Percentiles rank a stretch among this genome's conserved stretches.
Conservation (phyloP, 2,888 invertebrate genomes). For the Nomada goodeniana region DNA sequence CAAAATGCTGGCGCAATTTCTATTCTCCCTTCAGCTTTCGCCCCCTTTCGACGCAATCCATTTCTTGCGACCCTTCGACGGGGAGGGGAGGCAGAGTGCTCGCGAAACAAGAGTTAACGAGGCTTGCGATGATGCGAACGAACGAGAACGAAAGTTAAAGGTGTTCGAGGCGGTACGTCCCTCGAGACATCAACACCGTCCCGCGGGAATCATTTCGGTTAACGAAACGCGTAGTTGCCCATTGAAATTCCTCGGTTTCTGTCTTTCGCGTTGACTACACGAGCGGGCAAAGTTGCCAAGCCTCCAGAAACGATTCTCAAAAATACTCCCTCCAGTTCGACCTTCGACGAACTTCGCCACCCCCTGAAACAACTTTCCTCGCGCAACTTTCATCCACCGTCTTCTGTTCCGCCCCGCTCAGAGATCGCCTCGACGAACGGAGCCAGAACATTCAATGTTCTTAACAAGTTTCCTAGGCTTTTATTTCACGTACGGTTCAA, state of each 20-base stretch:
- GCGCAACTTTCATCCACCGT: slow-evolving; percentile 15
- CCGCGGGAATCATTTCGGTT: slow-evolving; percentile 43
- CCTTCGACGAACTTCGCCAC: slow-evolving; percentile 40
- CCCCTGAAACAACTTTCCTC: slow-evolving; percentile 15
- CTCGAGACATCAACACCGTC: slow-evolving; percentile 14
- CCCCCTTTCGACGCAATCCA: slow-evolving; percentile 4
- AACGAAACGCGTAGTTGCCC: slow-evolving; percentile 56
- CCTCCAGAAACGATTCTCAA: slow-evolving; percentile 18
- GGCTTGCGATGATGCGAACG: slow-evolving; percentile 51
- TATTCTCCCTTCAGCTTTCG: too few relatives aligned
- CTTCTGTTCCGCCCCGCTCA: neutral
- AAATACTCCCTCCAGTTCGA: slow-evolving; percentile 26
- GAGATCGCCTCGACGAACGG: slow-evolving; percentile 16
- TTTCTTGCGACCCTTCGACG: neutral
- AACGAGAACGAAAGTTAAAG: slow-evolving; percentile 54
- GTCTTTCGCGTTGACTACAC: slow-evolving; percentile 5
- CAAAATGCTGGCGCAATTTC: too few relatives aligned
- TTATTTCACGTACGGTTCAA: slow-evolving; percentile 34
- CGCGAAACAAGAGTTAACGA: slow-evolving; percentile 54
- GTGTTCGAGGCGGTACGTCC: slow-evolving; percentile 45
- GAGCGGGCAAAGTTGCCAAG: neutral
- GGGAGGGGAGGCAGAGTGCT: neutral
- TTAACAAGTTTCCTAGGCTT: slow-evolving; percentile 49
- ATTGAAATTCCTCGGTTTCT: slow-evolving; percentile 8
- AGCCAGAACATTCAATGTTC: slow-evolving; percentile 36